Base-by-base conservation (phyloP, 2,113 vertebrate species). In the Equus przewalskii region DNA sequence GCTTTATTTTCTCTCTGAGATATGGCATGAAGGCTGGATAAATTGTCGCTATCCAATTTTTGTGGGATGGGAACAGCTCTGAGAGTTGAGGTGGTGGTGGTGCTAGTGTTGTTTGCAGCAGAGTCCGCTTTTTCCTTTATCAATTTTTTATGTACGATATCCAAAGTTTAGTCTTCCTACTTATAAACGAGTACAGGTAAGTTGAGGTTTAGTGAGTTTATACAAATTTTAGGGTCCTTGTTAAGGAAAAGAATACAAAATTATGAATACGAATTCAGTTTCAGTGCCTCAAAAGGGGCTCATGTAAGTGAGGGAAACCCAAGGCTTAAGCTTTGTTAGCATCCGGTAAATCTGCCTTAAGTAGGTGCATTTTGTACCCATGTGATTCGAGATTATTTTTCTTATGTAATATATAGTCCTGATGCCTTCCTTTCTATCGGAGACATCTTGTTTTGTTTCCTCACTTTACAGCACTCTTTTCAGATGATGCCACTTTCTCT, bases 251-350 rank as follows among this genome's bases (percentile, higher is more conserved):
- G 5, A 44, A 81, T 33, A 7, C 12, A 56, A 80, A 81, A 24
- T 75, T 44, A 41, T 80, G 24, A 91, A 49, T 65, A 49, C 3
- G 10, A 67, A 67, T 58, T 78, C 83, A 78, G 21, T 9, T 56
- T 62, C 12, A 44, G 0, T 60, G 30, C 26, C 60, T 58, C 73
- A 60, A 28, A 88, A 88, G 4, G 6, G n/a, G 65, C 9, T 64
- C 46, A 28, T 5, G 6, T 69, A 28, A 89, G 24, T 44, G 46
- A 88, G 21, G 11, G 16, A 65, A 83, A 19, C 36, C 26, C 54
- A 36, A 96, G 49, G 15, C 64, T 67, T 89, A 72, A 96, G 62
- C 24, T 91, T 91, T 51, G n/a, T 87, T 69, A 64, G n/a, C 18
- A 24, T 86, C 14, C 16, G 46, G 5, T 22, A 64, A 79, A 91